phyloP scores from a whole-genome alignment of 2,888 invertebrate genomes.

The Oligia strigilis region DNA sequence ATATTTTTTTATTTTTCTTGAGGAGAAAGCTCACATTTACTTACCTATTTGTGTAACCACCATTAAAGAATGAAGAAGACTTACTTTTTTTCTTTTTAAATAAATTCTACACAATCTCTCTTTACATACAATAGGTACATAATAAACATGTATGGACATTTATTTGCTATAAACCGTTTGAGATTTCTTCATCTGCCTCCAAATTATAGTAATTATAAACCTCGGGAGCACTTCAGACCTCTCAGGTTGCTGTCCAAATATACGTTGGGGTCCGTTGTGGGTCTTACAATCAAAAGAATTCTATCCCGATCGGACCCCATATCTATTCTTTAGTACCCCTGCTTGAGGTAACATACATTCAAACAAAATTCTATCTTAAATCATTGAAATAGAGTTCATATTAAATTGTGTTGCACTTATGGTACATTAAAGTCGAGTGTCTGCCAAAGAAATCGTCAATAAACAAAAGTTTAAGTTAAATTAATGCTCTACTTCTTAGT shows the following conservation, averaged over 20 bases:
- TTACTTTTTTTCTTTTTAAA: not conserved
- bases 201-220: slow-evolving; percentile 90
- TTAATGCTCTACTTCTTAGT: slow-evolving; percentile 83
- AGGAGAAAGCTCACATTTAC: not conserved
- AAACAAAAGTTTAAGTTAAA: slow-evolving; percentile 89
- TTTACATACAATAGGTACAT: slow-evolving; percentile 3
- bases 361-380: slow-evolving; percentile 65
- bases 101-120: slow-evolving; percentile 9
- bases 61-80: not conserved
- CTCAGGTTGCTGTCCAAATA: slow-evolving; percentile 90
- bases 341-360: slow-evolving; percentile 63
- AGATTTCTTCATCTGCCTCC: slow-evolving; percentile 84
- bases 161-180: slow-evolving; percentile 61
- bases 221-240: slow-evolving; percentile 87
- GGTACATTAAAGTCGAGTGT: slow-evolving; percentile 82
- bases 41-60: not conserved
- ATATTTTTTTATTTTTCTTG: not conserved
- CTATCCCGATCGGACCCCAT: slow-evolving; percentile 87
- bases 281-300: slow-evolving; percentile 87
- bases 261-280: slow-evolving; percentile 90
- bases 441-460: slow-evolving; percentile 87
- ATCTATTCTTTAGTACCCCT: slow-evolving; percentile 89
- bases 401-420: slow-evolving; percentile 45
- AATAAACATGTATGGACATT: slow-evolving; percentile 32
- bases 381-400: slow-evolving; percentile 38